Evolutionary conservation across 2,888 invertebrate genomes (phyloP), one percentile per base, ranked within the genome.

Genomic region (Taenaris catops): DNA sequence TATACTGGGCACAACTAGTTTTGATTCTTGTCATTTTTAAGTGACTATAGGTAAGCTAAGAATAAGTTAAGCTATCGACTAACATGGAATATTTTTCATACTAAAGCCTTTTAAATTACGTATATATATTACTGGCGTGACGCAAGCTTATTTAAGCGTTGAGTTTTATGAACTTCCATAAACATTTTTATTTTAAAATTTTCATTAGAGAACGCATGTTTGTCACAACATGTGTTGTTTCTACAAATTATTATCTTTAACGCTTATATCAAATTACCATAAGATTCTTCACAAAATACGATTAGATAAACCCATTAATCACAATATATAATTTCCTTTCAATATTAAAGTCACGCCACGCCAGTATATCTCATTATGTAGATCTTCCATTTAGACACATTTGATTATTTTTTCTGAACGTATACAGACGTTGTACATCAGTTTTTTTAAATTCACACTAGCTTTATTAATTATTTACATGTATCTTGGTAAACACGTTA

Each of bases 1-100:
- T 86, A 86, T 86, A 86, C 86, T 83, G 84, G 86, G 84, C 86
- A 86, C 86, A 86, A 86, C 86, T 86, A 86, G 86, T 83, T 79
- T 75, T 83, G 83, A 83, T 84, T 83, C 70, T 67, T 81, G 81
- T 83, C 81, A 84, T 83, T 81, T 54, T 74, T 65, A 75, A 63
- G 73, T 84, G 83, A 84, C 84, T 83, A 84, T 73, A 79, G 71
- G 74, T 84, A 80, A 78, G 71, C 79, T 84, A 84, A 80, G 61
- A 83, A 86, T 84, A 84, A 84, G 73, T 84, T 84, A 83, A 71
- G 71, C 72, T 84, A 83, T 76, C 64, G 71, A 79, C 83, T 86
- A 86, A 81, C 79, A 81, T 81, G 86, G 84, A 84, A 83, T 83
- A 72, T 70, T 74, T 63, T 57, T 72, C 73, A 75, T 72, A 64